phyloP scores from a whole-genome alignment of 64 coral and sea anemone species.

The Trachythela sp. region DNA sequence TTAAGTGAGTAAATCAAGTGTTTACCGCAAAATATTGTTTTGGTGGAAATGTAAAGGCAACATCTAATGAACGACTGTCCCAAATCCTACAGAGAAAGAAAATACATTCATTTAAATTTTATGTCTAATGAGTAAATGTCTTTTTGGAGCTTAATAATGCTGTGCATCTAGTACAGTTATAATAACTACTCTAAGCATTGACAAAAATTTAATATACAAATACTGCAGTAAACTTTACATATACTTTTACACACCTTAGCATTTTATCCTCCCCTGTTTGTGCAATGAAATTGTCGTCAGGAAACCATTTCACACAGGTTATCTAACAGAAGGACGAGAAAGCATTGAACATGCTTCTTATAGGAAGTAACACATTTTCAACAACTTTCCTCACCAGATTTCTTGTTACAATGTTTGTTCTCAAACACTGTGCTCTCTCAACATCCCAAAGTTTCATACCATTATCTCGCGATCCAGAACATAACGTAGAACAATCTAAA shows the following conservation, averaged over 20 bases:
- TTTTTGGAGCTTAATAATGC: no score
- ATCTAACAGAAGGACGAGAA: background rate
- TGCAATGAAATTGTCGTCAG: conserved; percentile 1
- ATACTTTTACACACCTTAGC: background rate
- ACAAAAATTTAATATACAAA: no score
- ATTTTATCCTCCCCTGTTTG: conserved; percentile 11
- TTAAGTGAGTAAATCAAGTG: no score
- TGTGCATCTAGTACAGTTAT: no score
- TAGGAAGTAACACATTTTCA: background rate
- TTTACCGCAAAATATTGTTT: conserved; percentile 20
- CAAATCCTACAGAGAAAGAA: background rate
- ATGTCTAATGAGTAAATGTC: no score
- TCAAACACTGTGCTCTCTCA: background rate
- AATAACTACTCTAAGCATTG: no score
- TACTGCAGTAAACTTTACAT: no score
- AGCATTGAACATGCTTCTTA: background rate
- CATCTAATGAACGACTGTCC: conserved; percentile 10
- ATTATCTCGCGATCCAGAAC: conserved; percentile 8
- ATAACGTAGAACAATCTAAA: background rate
- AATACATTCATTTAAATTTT: background rate
- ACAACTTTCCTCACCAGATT: background rate
- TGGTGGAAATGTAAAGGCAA: background rate
- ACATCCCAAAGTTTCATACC: background rate
- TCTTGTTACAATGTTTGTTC: background rate
- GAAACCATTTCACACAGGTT: conserved; percentile 12